A percentile compares a stretch with the other conserved stretches of the same genome.
phyloP scores from a whole-genome alignment of 2,797 vertebrate species.

The Molossus molossus region DNA sequence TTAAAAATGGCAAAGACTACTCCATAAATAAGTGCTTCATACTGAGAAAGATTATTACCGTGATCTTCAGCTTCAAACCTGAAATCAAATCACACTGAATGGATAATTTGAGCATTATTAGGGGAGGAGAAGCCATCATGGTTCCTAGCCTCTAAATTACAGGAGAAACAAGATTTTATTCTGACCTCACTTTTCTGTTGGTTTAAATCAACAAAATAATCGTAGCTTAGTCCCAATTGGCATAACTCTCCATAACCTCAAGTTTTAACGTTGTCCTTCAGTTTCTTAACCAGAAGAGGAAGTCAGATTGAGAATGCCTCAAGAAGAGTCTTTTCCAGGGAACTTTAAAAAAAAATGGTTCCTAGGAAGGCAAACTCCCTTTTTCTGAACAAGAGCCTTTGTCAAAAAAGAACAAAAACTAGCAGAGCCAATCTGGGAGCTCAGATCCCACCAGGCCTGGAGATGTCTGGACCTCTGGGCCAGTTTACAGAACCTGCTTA shows the following conservation, averaged over 20 bases:
- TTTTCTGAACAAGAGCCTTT: slow-evolving; percentile 82
- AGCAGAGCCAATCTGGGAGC: slow-evolving; percentile 73
- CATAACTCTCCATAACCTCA: slow-evolving; percentile 79
- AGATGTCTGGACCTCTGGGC: slow-evolving; percentile 78
- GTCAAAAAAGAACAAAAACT: slow-evolving; percentile 80
- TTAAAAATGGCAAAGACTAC: slow-evolving; percentile 87
- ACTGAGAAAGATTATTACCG: slow-evolving; percentile 82
- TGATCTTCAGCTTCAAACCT: slow-evolving; percentile 80
- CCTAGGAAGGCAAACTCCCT: slow-evolving; percentile 82
- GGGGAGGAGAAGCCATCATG: neutral
- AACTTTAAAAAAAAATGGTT: slow-evolving; percentile 62
- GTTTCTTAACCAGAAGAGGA: slow-evolving; percentile 83
- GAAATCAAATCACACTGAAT: slow-evolving; percentile 87
- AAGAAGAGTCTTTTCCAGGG: slow-evolving; percentile 82
- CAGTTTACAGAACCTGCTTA: slow-evolving; percentile 75
- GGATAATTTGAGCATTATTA: slow-evolving; percentile 79
- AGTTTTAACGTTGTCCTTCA: slow-evolving; percentile 77
- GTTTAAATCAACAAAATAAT: slow-evolving; percentile 87
- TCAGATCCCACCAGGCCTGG: slow-evolving; percentile 61
- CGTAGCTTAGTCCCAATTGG: slow-evolving; percentile 73
- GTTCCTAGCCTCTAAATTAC: slow-evolving; percentile 80
- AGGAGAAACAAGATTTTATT: slow-evolving; percentile 81
- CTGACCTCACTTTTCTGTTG: slow-evolving; percentile 82
- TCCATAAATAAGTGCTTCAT: slow-evolving; percentile 85
- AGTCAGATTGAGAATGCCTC: slow-evolving; percentile 77